These are phyloP conservation scores for Nasua narica DNA, from an alignment of 2,797 vertebrate species.

Conservation along the genomic window DNA sequence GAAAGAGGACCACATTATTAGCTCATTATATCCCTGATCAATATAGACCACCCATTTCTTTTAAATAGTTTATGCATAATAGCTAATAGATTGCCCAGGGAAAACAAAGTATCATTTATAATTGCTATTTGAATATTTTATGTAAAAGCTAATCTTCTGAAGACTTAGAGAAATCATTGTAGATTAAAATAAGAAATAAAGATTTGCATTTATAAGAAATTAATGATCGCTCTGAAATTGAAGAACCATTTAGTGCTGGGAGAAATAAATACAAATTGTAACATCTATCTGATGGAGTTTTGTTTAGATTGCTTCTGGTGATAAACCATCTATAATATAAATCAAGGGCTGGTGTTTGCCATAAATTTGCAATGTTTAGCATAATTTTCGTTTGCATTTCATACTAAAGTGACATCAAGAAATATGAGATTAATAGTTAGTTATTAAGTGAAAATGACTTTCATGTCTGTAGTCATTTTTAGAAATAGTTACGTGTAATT, in stretches of 20 bases:
- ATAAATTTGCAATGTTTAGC: slow-evolving; percentile 80
- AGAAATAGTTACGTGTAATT: slow-evolving; percentile 74
- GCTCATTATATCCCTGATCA: slow-evolving; percentile 40
- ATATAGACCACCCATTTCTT: slow-evolving; percentile 64
- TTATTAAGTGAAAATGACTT: slow-evolving; percentile 79
- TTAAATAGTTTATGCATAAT: slow-evolving; percentile 65
- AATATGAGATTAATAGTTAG: slow-evolving; percentile 79
- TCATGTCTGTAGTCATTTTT: slow-evolving; percentile 78
- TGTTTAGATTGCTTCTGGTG: slow-evolving; percentile 79
- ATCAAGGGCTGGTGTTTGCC: slow-evolving; percentile 70
- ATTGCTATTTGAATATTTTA: slow-evolving; percentile 76
- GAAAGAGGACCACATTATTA: slow-evolving; percentile 8
- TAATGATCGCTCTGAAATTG: slow-evolving; percentile 74
- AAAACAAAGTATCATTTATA: slow-evolving; percentile 73
- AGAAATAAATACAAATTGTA: slow-evolving; percentile 78
- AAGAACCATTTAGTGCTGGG: slow-evolving; percentile 69
- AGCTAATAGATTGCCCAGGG: slow-evolving; percentile 59
- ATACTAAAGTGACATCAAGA: slow-evolving; percentile 74
- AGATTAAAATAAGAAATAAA: slow-evolving; percentile 76
- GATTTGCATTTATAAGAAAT: slow-evolving; percentile 76
- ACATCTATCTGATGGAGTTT: slow-evolving; percentile 74
- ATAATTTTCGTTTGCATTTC: slow-evolving; percentile 75
- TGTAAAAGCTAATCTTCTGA: slow-evolving; percentile 74
- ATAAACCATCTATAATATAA: slow-evolving; percentile 79
- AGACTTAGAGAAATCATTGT: slow-evolving; percentile 69